These are phyloP conservation scores for Fragum fragum DNA, from an alignment of 2,888 invertebrate genomes.

Conservation along the genomic window DNA sequence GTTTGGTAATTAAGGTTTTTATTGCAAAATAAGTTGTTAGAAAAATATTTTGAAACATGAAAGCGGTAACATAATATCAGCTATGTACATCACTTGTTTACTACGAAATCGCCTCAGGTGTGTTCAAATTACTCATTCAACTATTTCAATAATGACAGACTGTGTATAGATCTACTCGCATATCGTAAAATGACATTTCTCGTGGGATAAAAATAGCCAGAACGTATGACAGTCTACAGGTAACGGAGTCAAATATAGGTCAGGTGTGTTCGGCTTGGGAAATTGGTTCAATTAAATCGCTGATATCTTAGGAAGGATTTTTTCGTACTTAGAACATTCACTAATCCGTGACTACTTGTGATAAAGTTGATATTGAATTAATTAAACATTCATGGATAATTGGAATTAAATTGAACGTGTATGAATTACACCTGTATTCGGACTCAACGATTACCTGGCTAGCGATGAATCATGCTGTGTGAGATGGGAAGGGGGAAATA, in stretches of 20 bases:
- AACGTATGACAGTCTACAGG: conserved; percentile 64
- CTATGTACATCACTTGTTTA: conserved; percentile 19
- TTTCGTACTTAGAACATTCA: conserved; percentile 13
- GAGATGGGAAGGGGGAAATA: conserved; percentile 49
- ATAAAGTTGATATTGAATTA: conserved; percentile 10
- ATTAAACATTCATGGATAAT: conserved; percentile 14
- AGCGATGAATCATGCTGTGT: conserved; percentile 49
- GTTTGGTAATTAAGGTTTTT: no score
- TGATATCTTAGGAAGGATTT: background rate
- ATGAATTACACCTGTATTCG: conserved; percentile 19
- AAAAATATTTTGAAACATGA: background rate
- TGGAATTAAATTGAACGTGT: background rate
- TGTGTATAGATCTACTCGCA: conserved; percentile 44
- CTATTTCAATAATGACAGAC: conserved; percentile 69
- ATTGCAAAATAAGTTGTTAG: no score
- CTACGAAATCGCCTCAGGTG: conserved; percentile 44
- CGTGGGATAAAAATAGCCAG: conserved; percentile 19
- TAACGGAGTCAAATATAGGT: conserved; percentile 54
- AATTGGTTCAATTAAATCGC: conserved; percentile 13
- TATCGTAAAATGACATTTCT: conserved; percentile 42
- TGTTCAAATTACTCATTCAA: conserved; percentile 93
- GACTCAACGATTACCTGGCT: background rate
- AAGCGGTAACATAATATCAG: conserved; percentile 20
- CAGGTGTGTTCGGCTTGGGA: conserved; percentile 56
- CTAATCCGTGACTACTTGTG: conserved; percentile 19